Percentiles rank a stretch among this genome's conserved stretches.
These are phyloP conservation scores for Morpho achilles DNA, from an alignment of 2,888 invertebrate species.

Conservation along the genomic window DNA sequence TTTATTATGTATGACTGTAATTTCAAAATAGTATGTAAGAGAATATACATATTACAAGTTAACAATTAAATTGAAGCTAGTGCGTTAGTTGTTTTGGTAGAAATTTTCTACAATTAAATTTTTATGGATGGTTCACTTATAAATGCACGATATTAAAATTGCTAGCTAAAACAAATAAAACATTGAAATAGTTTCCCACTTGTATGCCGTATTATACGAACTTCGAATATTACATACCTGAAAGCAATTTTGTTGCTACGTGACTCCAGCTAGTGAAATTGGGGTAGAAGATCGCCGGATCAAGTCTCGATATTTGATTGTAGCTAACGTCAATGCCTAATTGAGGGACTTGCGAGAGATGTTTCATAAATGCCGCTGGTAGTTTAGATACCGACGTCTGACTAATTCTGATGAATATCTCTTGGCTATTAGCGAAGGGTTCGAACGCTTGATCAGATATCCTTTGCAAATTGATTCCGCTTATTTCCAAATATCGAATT, in stretches of 20 bases:
- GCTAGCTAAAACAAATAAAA: neutral
- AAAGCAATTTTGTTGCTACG: slow-evolving; percentile 90
- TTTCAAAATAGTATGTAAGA: neutral
- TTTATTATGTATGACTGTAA: slow-evolving; percentile 10
- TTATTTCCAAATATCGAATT: slow-evolving; percentile 88
- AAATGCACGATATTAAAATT: neutral
- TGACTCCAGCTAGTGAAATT: slow-evolving; percentile 93
- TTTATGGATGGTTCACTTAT: neutral
- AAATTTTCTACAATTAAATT: neutral
- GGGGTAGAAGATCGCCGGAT: slow-evolving; percentile 91
- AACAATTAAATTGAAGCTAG: no score
- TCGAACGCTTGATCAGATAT: slow-evolving; percentile 89
- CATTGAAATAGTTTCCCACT: slow-evolving; percentile 1
- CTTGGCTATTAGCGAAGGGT: slow-evolving; percentile 86
- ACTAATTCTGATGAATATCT: slow-evolving; percentile 86
- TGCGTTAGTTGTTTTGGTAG: neutral
- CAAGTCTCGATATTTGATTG: slow-evolving; percentile 88
- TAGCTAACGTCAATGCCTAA: slow-evolving; percentile 89
- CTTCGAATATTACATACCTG: slow-evolving; percentile 76
- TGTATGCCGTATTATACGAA: neutral
- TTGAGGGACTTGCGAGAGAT: slow-evolving; percentile 88
- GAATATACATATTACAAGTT: no score
- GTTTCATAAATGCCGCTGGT: slow-evolving; percentile 88
- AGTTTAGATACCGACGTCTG: slow-evolving; percentile 88
- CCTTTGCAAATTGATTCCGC: slow-evolving; percentile 84